phyloP scores from a whole-genome alignment of 2,797 vertebrate species.

The Chromis chromis region DNA sequence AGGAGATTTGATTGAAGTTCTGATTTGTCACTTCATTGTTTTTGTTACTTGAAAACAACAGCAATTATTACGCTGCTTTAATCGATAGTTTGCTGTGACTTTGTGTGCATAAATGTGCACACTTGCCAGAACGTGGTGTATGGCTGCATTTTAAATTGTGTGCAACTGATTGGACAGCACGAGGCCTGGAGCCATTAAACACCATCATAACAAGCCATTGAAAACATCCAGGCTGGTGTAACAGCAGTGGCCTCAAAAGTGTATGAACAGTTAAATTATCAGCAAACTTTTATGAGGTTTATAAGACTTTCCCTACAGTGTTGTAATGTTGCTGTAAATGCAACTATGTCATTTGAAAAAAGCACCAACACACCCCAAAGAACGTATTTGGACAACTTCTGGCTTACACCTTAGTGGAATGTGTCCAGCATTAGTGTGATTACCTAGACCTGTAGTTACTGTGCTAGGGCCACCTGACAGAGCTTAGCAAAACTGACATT shows the following conservation, averaged over 20 bases:
- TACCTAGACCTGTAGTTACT: no score
- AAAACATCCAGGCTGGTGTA: neutral
- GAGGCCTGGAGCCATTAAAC: constrained; percentile 28
- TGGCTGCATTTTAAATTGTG: neutral
- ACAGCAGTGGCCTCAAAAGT: neutral
- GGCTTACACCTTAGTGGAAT: no score
- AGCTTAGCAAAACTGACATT: no score
- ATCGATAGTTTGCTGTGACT: neutral
- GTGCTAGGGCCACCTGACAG: no score
- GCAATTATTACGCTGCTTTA: no score
- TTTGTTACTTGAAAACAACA: neutral
- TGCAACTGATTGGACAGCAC: neutral
- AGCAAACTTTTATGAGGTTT: no score
- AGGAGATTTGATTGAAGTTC: constrained; percentile 6
- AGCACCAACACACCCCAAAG: neutral
- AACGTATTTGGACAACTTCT: neutral
- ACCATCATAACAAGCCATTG: neutral
- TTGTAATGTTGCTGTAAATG: no score
- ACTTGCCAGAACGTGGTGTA: neutral
- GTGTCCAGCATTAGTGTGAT: no score
- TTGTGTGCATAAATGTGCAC: neutral
- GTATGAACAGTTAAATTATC: neutral
- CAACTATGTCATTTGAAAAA: no score
- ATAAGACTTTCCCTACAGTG: neutral
- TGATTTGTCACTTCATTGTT: neutral